phyloP scores from a whole-genome alignment of 2,888 invertebrate species.

The Coleophora flavipennella region DNA sequence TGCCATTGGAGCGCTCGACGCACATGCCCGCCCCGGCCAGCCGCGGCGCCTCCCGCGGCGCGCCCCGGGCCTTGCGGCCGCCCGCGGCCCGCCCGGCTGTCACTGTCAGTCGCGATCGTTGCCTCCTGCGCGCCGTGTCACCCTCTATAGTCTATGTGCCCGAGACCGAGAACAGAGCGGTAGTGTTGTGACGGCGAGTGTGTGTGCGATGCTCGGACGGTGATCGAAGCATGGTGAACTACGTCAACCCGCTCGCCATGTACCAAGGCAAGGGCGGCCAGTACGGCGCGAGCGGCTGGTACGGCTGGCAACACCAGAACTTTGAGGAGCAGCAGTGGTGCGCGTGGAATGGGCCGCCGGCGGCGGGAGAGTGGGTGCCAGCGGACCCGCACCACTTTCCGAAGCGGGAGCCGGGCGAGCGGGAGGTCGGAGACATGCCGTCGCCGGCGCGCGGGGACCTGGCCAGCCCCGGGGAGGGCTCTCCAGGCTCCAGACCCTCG shows the following conservation, averaged over 20 bases:
- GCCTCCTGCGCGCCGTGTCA: constrained; percentile 41
- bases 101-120: constrained; percentile 47
- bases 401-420: constrained; percentile 55
- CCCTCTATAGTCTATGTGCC: no score
- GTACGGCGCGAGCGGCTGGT: constrained; percentile 62
- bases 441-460: constrained; percentile 67
- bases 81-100: constrained; percentile 28
- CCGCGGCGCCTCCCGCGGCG: constrained; percentile 1
- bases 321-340: constrained; percentile 74
- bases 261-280: constrained; percentile 77
- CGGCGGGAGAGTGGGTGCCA: constrained; percentile 63
- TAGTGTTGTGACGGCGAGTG: constrained; percentile 62
- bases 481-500: constrained; percentile 62
- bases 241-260: constrained; percentile 79
- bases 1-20: constrained; percentile 37
- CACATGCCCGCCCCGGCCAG: constrained; percentile 28
- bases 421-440: constrained; percentile 57
- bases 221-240: constrained; percentile 79
- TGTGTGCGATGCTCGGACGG: constrained; percentile 64
- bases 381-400: constrained; percentile 64
- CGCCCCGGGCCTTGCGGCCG: constrained; percentile 13
- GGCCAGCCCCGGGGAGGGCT: constrained; percentile 70
- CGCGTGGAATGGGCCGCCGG: constrained; percentile 67
- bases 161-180: constrained; percentile 22
- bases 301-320: constrained; percentile 65